Percentiles rank a stretch among this genome's conserved stretches.
Conservation (phyloP, 2,888 invertebrate species). For the Drosophila greeni region DNA sequence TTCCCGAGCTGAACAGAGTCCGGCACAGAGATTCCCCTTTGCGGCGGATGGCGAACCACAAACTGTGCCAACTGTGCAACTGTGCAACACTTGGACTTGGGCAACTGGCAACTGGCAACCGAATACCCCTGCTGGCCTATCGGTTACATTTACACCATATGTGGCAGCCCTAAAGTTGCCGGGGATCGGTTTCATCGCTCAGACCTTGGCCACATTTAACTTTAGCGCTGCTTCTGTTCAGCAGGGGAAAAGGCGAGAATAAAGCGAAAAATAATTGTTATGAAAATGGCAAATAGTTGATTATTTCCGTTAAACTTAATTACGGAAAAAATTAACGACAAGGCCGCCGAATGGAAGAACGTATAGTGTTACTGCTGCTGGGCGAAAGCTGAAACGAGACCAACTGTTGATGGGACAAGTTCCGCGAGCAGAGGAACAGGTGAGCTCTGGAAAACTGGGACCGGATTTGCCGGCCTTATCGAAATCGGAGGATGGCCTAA, state of each 20-base stretch:
- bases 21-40: slow-evolving; percentile 13
- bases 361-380: slow-evolving; percentile 8
- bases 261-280: slow-evolving; percentile 5
- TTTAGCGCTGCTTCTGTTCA: slow-evolving; percentile 43
- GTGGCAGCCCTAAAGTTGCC: slow-evolving; percentile 56
- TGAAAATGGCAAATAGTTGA: slow-evolving; percentile 42
- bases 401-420: slow-evolving; percentile 37
- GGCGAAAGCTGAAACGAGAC: slow-evolving; percentile 14
- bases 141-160: slow-evolving; percentile 33
- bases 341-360: slow-evolving; percentile 48
- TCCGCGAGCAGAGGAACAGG: slow-evolving; percentile 24
- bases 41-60: slow-evolving; percentile 33
- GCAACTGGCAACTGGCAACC: slow-evolving; percentile 33
- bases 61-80: slow-evolving; percentile 43
- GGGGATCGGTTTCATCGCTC: slow-evolving; percentile 60
- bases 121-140: slow-evolving; percentile 38
- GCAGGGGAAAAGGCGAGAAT: slow-evolving; percentile 25
- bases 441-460: slow-evolving; percentile 16
- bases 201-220: slow-evolving; percentile 70
- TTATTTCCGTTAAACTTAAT: slow-evolving; percentile 66
- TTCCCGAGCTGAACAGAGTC: slow-evolving; percentile 3
- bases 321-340: slow-evolving; percentile 44
- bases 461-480: slow-evolving; percentile 19
- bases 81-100: slow-evolving; percentile 36
- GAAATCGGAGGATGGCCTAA: slow-evolving; percentile 27